Percentiles rank a stretch among this genome's conserved stretches.
Evolutionary conservation across 2,113 vertebrate genomes (phyloP).

Genomic region (Trachemys scripta): DNA sequence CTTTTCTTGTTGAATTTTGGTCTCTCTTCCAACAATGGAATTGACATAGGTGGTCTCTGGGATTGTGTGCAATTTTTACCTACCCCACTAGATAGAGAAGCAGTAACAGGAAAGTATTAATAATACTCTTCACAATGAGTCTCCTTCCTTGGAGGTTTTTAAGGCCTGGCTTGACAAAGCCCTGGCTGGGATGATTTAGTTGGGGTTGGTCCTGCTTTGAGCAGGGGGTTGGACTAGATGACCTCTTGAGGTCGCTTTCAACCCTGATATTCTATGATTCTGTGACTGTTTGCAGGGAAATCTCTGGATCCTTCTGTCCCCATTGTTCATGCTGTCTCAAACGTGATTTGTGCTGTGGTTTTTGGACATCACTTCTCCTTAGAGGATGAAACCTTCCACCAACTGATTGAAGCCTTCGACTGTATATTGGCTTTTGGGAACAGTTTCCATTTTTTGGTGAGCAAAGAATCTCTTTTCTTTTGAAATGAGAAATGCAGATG

Average conservation of each 20-base stretch:
- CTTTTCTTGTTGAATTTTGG: background rate
- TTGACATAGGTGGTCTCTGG: background rate
- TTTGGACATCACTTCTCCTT: conserved; percentile 65
- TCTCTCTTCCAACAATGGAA: background rate
- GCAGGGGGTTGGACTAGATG: too few species aligned
- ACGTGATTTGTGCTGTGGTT: conserved; percentile 64
- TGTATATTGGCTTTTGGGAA: conserved; percentile 46
- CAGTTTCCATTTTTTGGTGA: background rate
- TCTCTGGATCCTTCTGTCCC: conserved; percentile 56
- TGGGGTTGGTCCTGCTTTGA: too few species aligned
- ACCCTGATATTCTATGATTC: too few species aligned
- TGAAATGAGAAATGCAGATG: background rate
- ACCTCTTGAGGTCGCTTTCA: too few species aligned
- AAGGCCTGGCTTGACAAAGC: too few species aligned
- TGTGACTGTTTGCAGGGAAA: conserved; percentile 46
- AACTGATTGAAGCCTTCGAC: conserved; percentile 51
- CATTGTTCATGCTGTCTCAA: conserved; percentile 51
- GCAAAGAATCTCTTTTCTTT: background rate
- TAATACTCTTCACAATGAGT: background rate
- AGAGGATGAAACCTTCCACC: conserved; percentile 51
- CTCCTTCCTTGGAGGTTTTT: too few species aligned
- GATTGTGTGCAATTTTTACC: background rate
- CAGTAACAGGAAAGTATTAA: background rate
- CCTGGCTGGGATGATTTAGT: too few species aligned
- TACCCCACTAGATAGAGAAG: background rate